Evolutionary conservation across 2,888 invertebrate species (phyloP).

Genomic region (Dynastes tityus): DNA sequence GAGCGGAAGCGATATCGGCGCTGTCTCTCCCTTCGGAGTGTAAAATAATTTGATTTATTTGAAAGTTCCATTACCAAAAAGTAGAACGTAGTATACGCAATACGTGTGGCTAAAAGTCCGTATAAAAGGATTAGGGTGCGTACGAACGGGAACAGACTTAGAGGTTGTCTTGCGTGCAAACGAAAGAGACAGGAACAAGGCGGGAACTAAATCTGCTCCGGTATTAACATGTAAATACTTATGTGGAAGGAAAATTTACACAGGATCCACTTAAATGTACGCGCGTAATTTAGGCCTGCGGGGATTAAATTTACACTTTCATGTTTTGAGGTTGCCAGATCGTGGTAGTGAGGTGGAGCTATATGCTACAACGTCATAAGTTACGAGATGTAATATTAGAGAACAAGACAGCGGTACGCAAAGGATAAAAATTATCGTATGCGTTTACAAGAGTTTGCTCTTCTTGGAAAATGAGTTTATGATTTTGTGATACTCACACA

Average conservation of each 20-base stretch:
- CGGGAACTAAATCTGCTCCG: background rate
- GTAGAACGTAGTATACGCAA: background rate
- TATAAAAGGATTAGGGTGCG: slow-evolving; percentile 35
- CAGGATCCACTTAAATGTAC: slow-evolving; percentile 22
- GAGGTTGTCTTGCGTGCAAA: background rate
- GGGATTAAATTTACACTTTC: slow-evolving; percentile 36
- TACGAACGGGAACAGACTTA: too few species aligned
- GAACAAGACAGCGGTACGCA: too few species aligned
- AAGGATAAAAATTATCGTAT: too few species aligned
- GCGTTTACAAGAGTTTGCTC: too few species aligned
- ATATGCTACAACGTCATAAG: too few species aligned
- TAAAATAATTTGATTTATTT: slow-evolving; percentile 47
- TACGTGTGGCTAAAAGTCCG: slow-evolving; percentile 3
- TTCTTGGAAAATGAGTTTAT: too few species aligned
- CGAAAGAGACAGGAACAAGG: background rate
- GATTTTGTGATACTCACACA: too few species aligned
- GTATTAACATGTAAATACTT: slow-evolving; percentile 27
- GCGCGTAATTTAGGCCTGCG: slow-evolving; percentile 22
- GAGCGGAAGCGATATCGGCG: background rate
- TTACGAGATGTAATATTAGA: too few species aligned
- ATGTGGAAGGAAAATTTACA: slow-evolving; percentile 29
- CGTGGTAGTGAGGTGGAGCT: background rate
- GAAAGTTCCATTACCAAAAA: slow-evolving; percentile 48
- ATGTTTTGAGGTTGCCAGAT: slow-evolving; percentile 21
- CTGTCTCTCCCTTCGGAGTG: slow-evolving; percentile 4